Evolutionary conservation across 2,113 vertebrate genomes (phyloP).

Genomic region (Chascanopsetta lugubris): DNA sequence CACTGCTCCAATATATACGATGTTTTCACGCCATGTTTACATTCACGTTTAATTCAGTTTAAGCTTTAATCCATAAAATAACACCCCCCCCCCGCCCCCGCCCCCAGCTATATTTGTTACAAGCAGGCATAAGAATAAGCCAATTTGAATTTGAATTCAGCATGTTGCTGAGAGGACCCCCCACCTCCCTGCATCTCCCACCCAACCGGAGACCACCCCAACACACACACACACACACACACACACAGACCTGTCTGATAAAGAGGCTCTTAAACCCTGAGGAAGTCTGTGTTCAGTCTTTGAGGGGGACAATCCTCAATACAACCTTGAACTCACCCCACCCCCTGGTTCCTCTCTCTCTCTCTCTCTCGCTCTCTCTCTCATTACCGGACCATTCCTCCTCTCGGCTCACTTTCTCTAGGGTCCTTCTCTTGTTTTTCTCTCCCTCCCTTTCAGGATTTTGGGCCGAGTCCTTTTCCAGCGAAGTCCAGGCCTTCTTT

Average conservation of each 20-base stretch:
- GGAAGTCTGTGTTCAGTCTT: conserved; percentile 75
- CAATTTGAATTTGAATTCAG: conserved; percentile 81
- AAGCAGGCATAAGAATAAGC: conserved; percentile 40
- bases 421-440: conserved; percentile 62
- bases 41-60: conserved; percentile 1
- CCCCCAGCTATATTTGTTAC: conserved; percentile 46
- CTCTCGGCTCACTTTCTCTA: conserved; percentile 62
- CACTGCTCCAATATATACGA: not conserved
- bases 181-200: conserved; percentile 36
- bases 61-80: conserved; percentile 2
- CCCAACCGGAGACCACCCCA: conserved; percentile 69
- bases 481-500: conserved; percentile 52
- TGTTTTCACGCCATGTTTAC: conserved; percentile 22
- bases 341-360: conserved; percentile 60
- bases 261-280: conserved; percentile 77
- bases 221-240: conserved; percentile 38
- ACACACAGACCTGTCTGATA: conserved; percentile 62
- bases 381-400: conserved; percentile 67
- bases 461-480: conserved; percentile 53
- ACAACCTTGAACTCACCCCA: conserved; percentile 69
- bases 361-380: too few species aligned
- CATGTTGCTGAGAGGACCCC: conserved; percentile 56
- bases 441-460: conserved; percentile 55
- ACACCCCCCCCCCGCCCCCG: not conserved
- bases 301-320: conserved; percentile 74